Conservation (phyloP, 2,113 vertebrate species). For the Hepsetus odoe region DNA sequence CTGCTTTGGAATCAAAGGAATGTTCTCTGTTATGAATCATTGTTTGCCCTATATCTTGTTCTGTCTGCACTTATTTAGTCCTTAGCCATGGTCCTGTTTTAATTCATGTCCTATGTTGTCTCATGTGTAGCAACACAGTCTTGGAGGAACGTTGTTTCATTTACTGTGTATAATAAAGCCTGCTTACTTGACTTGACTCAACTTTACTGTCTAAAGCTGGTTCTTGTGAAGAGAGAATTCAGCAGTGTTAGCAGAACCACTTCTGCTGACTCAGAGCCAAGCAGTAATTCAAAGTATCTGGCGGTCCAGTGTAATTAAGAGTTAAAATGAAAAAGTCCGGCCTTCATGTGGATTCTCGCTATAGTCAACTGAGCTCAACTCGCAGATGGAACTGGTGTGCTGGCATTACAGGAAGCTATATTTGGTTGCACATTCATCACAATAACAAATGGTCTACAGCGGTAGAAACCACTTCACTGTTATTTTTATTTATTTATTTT, state of each 20-base stretch:
- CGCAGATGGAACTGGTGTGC: not conserved
- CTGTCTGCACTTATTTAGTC: no score
- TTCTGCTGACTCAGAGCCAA: not conserved
- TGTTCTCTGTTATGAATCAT: no score
- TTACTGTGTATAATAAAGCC: no score
- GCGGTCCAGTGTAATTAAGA: not conserved
- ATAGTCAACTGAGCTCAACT: not conserved
- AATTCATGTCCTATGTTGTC: no score
- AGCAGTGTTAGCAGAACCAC: not conserved
- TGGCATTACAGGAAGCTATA: constrained; percentile 25
- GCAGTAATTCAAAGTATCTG: not conserved
- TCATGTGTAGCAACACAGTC: no score
- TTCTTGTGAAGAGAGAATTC: not conserved
- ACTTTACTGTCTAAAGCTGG: not conserved
- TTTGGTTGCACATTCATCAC: constrained; percentile 20
- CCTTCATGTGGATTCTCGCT: not conserved
- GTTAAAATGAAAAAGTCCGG: not conserved
- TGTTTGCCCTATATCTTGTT: no score
- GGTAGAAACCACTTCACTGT: constrained; percentile 6
- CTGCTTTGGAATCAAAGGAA: no score
- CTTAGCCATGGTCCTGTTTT: no score
- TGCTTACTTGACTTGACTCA: no score
- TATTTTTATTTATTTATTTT: not conserved
- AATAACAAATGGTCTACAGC: constrained; percentile 6
- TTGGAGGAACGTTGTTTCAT: no score